Evolutionary conservation across 2,888 invertebrate genomes (phyloP).

Genomic region (Falcaria lacertinaria): DNA sequence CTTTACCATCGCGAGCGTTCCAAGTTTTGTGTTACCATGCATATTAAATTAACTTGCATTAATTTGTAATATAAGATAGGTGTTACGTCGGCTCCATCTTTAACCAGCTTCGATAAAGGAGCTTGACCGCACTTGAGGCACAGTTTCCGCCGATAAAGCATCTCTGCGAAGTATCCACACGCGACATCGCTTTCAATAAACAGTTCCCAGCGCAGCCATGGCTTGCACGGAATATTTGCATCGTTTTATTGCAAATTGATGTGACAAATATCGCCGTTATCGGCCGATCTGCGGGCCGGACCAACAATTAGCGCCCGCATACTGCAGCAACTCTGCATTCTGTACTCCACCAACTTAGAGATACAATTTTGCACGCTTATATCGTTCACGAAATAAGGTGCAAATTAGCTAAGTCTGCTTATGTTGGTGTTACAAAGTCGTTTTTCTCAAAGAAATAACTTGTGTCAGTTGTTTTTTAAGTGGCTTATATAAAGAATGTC

Average conservation of each 20-base stretch:
- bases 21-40: too few relatives aligned
- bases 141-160: neutral
- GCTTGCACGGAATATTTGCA: neutral
- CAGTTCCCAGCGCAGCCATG: neutral
- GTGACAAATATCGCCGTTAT: neutral
- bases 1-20: too few relatives aligned
- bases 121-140: too few relatives aligned
- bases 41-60: too few relatives aligned
- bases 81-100: too few relatives aligned
- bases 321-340: constrained; percentile 10
- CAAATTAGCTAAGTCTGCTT: neutral
- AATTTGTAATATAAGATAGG: too few relatives aligned
- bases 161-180: neutral
- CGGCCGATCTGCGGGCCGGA: constrained; percentile 4
- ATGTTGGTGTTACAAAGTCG: neutral
- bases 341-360: neutral
- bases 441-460: neutral
- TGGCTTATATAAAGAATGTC: neutral
- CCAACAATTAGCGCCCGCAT: constrained; percentile 17
- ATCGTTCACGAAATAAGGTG: neutral
- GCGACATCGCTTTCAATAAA: neutral
- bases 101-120: too few relatives aligned
- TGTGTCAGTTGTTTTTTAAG: too few relatives aligned
- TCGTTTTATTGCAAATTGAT: neutral
- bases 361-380: neutral